These are phyloP conservation scores for Eulithis testata DNA, from an alignment of 2,888 invertebrate genomes.

Conservation along the genomic window DNA sequence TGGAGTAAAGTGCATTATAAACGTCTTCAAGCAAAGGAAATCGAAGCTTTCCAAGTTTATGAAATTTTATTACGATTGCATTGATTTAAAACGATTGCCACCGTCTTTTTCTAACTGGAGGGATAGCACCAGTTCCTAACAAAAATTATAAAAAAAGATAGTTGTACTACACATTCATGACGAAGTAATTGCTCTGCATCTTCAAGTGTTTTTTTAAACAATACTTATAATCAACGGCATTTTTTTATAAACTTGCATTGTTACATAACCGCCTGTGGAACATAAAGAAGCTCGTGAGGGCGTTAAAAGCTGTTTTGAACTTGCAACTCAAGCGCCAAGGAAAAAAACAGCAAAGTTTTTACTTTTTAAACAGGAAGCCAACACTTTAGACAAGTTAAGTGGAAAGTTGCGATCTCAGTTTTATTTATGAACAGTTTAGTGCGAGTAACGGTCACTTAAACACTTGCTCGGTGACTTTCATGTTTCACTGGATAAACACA, in stretches of 20 bases:
- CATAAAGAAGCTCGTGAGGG: constrained; percentile 50
- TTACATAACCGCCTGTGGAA: constrained; percentile 24
- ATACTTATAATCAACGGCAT: too few relatives aligned
- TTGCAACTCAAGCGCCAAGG: constrained; percentile 73
- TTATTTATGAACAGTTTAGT: constrained; percentile 73
- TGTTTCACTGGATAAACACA: constrained; percentile 23
- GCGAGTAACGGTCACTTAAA: constrained; percentile 61
- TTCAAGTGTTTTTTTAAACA: too few relatives aligned
- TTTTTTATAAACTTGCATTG: not conserved
- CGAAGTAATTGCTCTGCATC: too few relatives aligned
- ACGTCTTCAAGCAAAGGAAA: constrained; percentile 60
- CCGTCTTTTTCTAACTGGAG: not conserved
- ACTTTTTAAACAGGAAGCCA: constrained; percentile 80
- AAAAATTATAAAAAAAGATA: too few relatives aligned
- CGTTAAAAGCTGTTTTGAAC: constrained; percentile 79
- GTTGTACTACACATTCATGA: too few relatives aligned
- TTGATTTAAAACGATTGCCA: not conserved
- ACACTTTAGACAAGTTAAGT: constrained; percentile 80
- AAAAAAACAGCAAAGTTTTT: constrained; percentile 63
- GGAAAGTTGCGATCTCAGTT: constrained; percentile 75
- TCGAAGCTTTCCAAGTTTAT: constrained; percentile 46
- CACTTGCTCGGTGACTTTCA: constrained; percentile 43
- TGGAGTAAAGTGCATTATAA: constrained; percentile 53
- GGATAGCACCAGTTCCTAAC: not conserved
- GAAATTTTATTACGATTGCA: constrained; percentile 47